Base-by-base conservation (phyloP, 2,888 invertebrate species). In the Palloptera scutellata region DNA sequence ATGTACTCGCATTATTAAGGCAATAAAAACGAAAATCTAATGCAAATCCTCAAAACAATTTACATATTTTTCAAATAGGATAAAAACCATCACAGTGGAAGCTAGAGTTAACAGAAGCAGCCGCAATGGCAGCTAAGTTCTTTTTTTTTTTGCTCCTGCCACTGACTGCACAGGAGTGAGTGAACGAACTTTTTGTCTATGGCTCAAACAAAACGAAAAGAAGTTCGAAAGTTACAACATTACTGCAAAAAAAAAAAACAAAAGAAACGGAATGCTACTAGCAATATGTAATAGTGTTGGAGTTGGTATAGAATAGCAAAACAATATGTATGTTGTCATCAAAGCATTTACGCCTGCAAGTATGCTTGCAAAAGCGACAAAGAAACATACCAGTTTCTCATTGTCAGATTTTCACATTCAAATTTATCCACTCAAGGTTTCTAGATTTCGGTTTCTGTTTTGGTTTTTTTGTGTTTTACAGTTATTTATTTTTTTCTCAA, bases 11-110 rank as follows among this genome's bases (percentile, higher is more conserved):
- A 68, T 68, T 68, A 68, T 64, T 20, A 54, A 61, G 61, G 58
- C 68, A 68, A 68, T 68, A 68, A 68, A 68, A 68, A 64, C 52
- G 59, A 58, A 41, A 61, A 65, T 64, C 64, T 58, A 68, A 68
- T 57, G 61, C 61, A 68, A 68, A 68, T 68, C 64, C 68, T 58
- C 45, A 68, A 68, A 68, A 68, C 68, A 68, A 68, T 68, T 68
- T 68, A 68, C 68, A 68, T 68, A 68, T 68, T 68, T 61, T 65
- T 58, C 68, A 64, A 68, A 68, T 65, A 53, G 68, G 68, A 68
- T 68, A 65, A 64, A 43, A 61, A 52, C 66, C 55, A 61, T 30
- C 30, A 30, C 30, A 30, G 30, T 6, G 30, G 30, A 4, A 30
- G 30, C 30, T 30, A 30, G 30, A 30, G 30, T 30, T 30, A 30